These are phyloP conservation scores for Lemur catta DNA, from an alignment of 2,797 vertebrate genomes.

Conservation along the genomic window DNA sequence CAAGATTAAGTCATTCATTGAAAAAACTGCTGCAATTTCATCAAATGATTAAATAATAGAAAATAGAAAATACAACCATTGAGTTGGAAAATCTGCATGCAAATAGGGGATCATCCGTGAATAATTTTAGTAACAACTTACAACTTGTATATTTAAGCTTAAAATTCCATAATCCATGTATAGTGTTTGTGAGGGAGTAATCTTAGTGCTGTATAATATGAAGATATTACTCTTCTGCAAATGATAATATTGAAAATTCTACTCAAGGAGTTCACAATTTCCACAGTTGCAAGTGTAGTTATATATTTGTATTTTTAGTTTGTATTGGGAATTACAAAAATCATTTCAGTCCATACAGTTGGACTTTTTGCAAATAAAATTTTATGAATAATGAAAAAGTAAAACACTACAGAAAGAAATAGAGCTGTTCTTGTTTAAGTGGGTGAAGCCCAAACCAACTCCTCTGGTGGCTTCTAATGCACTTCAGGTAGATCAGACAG, in stretches of 20 bases:
- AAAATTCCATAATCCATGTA: not conserved
- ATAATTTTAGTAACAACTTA: not conserved
- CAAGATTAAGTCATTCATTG: not conserved
- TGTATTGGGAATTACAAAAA: not conserved
- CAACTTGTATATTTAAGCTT: not conserved
- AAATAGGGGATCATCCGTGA: not conserved
- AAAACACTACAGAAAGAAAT: not conserved
- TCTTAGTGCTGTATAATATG: not conserved
- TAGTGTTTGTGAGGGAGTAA: not conserved
- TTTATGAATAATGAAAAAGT: not conserved
- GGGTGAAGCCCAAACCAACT: accelerated
- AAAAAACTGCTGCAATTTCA: not conserved
- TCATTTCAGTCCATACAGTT: not conserved
- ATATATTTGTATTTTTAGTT: not conserved
- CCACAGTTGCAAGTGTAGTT: not conserved
- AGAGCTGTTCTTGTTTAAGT: not conserved
- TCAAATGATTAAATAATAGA: not conserved
- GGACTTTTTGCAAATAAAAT: not conserved
- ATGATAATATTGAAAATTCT: not conserved
- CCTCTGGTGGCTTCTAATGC: not conserved
- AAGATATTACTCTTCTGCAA: not conserved
- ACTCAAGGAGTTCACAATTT: not conserved
- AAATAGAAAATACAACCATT: not conserved
- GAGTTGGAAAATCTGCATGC: not conserved
- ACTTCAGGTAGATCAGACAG: not conserved